These are phyloP conservation scores for Nematopogon swammerdamellus DNA, from an alignment of 2,888 invertebrate species.

Conservation along the genomic window DNA sequence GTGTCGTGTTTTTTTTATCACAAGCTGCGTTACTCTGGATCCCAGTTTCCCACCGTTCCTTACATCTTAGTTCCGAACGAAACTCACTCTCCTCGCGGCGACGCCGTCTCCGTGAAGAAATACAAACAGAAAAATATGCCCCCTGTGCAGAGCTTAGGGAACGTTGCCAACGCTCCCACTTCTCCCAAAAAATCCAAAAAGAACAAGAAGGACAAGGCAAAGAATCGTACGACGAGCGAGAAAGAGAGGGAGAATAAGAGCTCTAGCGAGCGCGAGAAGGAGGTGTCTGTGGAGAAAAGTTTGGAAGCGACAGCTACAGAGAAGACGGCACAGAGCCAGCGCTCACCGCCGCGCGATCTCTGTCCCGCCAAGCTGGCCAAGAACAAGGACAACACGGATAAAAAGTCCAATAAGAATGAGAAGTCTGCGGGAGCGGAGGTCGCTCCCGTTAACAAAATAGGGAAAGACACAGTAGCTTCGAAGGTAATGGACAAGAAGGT, in stretches of 20 bases:
- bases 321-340: not conserved
- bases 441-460: too few species aligned
- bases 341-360: not conserved
- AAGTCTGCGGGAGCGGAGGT: not conserved
- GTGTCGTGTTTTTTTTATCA: conserved; percentile 6
- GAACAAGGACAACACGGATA: not conserved
- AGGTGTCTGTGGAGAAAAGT: not conserved
- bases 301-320: not conserved
- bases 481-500: too few species aligned
- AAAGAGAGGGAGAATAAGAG: not conserved
- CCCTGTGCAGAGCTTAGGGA: not conserved
- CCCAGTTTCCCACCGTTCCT: not conserved
- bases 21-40: conserved; percentile 12
- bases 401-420: not conserved
- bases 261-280: not conserved
- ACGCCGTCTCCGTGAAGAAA: not conserved
- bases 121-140: not conserved
- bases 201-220: conserved; percentile 4
- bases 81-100: not conserved
- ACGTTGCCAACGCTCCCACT: not conserved
- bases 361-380: not conserved
- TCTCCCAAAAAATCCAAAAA: conserved; percentile 1
- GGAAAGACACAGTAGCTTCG: too few species aligned
- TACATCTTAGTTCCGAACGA: not conserved
- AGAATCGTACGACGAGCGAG: not conserved